Evolutionary conservation across 2,797 vertebrate species (phyloP), one percentile per base, ranked within the genome.

Genomic region (Typhlichthys eigenmanni): DNA sequence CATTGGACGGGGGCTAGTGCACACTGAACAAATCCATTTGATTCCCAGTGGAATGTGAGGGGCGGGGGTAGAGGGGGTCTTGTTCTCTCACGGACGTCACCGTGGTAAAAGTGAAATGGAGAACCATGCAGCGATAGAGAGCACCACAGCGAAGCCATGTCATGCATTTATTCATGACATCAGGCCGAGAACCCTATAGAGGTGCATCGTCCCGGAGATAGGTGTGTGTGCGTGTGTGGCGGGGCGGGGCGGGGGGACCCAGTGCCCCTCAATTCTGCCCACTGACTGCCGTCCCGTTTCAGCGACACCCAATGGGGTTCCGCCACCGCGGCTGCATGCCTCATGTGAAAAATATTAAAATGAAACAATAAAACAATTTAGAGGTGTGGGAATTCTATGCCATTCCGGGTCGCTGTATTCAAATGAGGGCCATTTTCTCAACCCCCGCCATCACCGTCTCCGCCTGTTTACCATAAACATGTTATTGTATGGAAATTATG

Each of bases 111-210:
- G 74, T 29, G 43, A 61, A 29, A 57, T 52, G 66, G 45, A 47
- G 14, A 34, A 32, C 17, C 47, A 64, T 17, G 48, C 55, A 19
- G 60, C 60, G 69, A 62, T 74, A 58, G 48, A 16, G 55, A 65
- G 66, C 80, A 59, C 55, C 34, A 10, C n/a, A 29, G 7, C 34
- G 45, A 58, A 72, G 72, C 66, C 85, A 80, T 78, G 79, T 76
- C 82, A 89, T 91, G 83, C 85, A 90, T 92, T 87, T 89, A 89
- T 90, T 89, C 87, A 91, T 89, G 84, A 86, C 79, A 87, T 81
- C 82, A 88, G 81, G 70, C 49, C 29, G 24, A 55, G 66, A 48
- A 51, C 47, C 64, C 6, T 80, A n/a, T 45, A 76, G 76, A 70
- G 61, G 53, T 53, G 60, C 47, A 34, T 51, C 62, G 16, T 13